Conservation (phyloP, 53 echinoderm and acorn worm genomes). For the Patiria pectinifera region DNA sequence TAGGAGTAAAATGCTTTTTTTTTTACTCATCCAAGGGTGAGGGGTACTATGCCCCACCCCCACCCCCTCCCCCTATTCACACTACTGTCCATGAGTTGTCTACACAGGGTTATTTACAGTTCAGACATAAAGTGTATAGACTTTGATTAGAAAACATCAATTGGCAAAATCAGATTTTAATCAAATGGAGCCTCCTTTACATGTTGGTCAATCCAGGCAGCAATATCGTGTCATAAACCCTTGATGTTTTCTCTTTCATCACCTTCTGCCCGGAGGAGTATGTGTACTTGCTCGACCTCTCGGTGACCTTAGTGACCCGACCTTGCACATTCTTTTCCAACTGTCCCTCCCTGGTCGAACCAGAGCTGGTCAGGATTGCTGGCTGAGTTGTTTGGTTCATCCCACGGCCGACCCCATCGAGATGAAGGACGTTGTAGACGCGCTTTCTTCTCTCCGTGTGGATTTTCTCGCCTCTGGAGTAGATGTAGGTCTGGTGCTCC, state of each 20-base stretch:
- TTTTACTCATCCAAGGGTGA: too few species aligned
- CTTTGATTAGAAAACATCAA: too few species aligned
- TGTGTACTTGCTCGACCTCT: constrained; percentile 35
- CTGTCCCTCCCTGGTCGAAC: neutral
- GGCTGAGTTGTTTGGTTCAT: neutral
- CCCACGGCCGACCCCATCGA: neutral
- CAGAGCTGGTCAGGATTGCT: neutral
- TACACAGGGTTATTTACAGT: too few species aligned
- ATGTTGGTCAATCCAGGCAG: constrained; percentile 2
- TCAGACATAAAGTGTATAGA: too few species aligned
- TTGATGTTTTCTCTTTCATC: constrained; percentile 16
- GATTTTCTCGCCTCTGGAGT: constrained; percentile 9
- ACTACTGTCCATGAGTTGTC: too few species aligned
- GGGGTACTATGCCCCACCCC: too few species aligned
- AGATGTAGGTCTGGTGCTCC: constrained; percentile 35
- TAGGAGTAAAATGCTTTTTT: too few species aligned
- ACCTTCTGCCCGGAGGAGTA: constrained; percentile 4
- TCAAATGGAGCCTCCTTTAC: neutral
- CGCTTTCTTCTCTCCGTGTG: constrained; percentile 8
- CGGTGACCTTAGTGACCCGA: constrained; percentile 8
- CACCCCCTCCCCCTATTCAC: too few species aligned
- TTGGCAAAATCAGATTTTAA: neutral
- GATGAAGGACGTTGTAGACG: constrained; percentile 15
- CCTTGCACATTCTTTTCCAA: neutral
- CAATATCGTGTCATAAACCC: constrained; percentile 19